Evolutionary conservation across 23 tunicate species (phyloP), one percentile per base, ranked within the genome.

Genomic region (Diplosoma virens): DNA sequence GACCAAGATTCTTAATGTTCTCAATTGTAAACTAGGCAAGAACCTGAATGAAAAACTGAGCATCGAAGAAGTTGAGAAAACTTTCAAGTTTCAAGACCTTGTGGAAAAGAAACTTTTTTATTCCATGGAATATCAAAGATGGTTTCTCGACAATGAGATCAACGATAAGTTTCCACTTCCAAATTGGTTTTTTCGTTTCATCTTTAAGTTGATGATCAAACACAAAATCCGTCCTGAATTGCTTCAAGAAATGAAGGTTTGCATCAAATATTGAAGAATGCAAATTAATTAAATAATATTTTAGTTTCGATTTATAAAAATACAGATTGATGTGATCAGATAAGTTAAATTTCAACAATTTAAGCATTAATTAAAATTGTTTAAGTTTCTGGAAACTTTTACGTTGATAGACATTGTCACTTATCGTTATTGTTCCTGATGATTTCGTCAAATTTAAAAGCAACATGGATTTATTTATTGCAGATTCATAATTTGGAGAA

Each of bases 81-180:
- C 89, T 17, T 58, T 64, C 9, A 52, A 55, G 33, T 77, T 84
- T 54, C 71, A 77, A 36, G 22, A 81, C 26, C 6, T 77, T 61
- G 18, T 59, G 9, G 89, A 84, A 28, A 82, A 84, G 29, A 77
- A 67, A 21, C 60, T 84, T 2, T 58, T 66, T 58, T 84, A 82
- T 82, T 46, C 25, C 20, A 18, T 79, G 70, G 89, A 64, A 33
- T 67, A 84, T 54, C 74, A 76, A 4, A 46, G 82, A 32, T 84
- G 89, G 89, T 14, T 67, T 24, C 56, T 64, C n/a, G 71, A 79
- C 50, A 64, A 45, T 3, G 26, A 50, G n/a, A 72, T 72, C 18
- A 4, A 2, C 18, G 35, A 48, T 3, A 47, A 2, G 18, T 47
- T 72, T 26, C 78, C 78, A 5, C 36, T 72, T 3, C 16, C 59